Conservation (phyloP, 2,113 vertebrate genomes). For the Aldabrachelys gigantea region DNA sequence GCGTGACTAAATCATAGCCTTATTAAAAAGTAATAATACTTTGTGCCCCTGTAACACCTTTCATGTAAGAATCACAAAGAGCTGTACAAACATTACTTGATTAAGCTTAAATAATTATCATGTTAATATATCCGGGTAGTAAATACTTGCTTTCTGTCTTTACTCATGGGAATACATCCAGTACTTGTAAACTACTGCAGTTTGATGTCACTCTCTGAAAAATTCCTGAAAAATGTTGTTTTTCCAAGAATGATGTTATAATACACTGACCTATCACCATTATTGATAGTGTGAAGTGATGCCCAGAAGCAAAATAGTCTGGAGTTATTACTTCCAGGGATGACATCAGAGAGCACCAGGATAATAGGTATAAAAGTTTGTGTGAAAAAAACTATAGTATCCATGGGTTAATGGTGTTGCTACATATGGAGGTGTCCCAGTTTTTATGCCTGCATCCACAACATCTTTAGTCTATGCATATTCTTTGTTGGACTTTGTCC, state of each 20-base stretch:
- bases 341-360: neutral
- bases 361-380: neutral
- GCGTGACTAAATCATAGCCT: too few relatives aligned
- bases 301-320: constrained; percentile 40
- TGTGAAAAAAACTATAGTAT: neutral
- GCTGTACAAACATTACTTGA: neutral
- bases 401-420: rapidly evolving
- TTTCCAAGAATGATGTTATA: constrained; percentile 61
- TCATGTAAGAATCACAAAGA: constrained; percentile 21
- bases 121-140: neutral
- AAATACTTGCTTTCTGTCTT: neutral
- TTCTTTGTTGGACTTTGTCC: neutral
- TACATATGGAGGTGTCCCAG: neutral
- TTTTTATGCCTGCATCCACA: neutral
- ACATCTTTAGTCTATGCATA: neutral
- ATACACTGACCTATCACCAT: constrained; percentile 45
- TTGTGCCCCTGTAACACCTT: constrained; percentile 36
- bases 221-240: constrained; percentile 34
- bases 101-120: neutral
- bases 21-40: neutral
- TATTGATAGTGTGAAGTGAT: constrained; percentile 39
- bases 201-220: constrained; percentile 54
- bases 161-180: constrained; percentile 15
- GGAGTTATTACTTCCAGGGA: neutral
- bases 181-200: constrained; percentile 40